Conservation (phyloP, 2,888 invertebrate species). For the Tachystola acroxantha region DNA sequence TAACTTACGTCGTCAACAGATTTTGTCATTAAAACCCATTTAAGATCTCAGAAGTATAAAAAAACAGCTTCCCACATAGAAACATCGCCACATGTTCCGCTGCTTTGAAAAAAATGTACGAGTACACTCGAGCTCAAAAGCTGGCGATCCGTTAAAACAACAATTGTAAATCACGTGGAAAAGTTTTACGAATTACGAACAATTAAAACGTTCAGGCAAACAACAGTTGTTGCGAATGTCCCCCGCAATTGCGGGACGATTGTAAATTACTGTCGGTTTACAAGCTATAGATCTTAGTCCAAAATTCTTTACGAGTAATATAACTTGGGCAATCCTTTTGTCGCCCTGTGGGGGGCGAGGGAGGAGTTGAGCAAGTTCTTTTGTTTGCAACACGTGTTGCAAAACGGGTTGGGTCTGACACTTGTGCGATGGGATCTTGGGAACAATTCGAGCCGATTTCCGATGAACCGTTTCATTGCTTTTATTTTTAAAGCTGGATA, state of each 20-base stretch:
- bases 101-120: slow-evolving; percentile 12
- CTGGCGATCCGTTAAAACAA: slow-evolving; percentile 54
- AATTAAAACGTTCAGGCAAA: slow-evolving; percentile 74
- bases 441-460: slow-evolving; percentile 51
- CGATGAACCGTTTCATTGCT: slow-evolving; percentile 41
- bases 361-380: slow-evolving; percentile 60
- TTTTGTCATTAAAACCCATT: slow-evolving; percentile 41
- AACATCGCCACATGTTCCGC: slow-evolving; percentile 8
- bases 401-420: slow-evolving; percentile 71
- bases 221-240: slow-evolving; percentile 76
- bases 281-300: slow-evolving; percentile 73
- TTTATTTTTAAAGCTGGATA: slow-evolving; percentile 37
- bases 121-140: slow-evolving; percentile 37
- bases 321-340: slow-evolving; percentile 76
- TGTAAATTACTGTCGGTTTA: slow-evolving; percentile 70
- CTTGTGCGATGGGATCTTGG: slow-evolving; percentile 56
- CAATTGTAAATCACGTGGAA: slow-evolving; percentile 64
- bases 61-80: slow-evolving; percentile 33
- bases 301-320: slow-evolving; percentile 75
- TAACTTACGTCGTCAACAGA: slow-evolving; percentile 9
- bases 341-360: slow-evolving; percentile 38
- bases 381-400: slow-evolving; percentile 75
- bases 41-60: slow-evolving; percentile 50
- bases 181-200: slow-evolving; percentile 75
- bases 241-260: slow-evolving; percentile 71